Evolutionary conservation across 2,888 invertebrate species (phyloP), one percentile per base, ranked within the genome.

Genomic region (Leucoma salicis): DNA sequence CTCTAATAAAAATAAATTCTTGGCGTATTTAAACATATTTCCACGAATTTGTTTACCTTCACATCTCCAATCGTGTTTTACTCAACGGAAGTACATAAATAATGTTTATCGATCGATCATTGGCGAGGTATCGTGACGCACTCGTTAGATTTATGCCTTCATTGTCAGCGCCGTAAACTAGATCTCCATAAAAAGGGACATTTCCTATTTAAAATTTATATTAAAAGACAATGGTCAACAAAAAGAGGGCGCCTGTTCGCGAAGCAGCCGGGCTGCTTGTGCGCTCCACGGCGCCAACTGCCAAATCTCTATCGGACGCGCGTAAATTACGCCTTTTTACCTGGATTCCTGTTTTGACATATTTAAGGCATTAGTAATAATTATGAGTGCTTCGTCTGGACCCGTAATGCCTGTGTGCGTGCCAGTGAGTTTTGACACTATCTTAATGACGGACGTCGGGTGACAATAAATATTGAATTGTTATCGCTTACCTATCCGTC

Each of bases 301-400:
- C 89, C 89, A 89, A 88, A 88, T 85, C 87, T 86, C 81, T 88
- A 88, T 89, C 89, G 81, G 74, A 70, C 85, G 81, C 83, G 86
- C 88, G 88, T 89, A 89, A 88, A 89, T 89, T 87, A 88, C 86
- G 84, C 83, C 86, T 88, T 88, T 88, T 88, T 89, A 89, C 89
- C 89, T 89, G 88, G 86, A 87, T 88, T 85, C 87, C 87, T 89
- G 89, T 89, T 89, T 89, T 89, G 89, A 89, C 89, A 89, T 88
- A 89, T 88, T 88, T 87, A 89, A 89, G 86, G 88, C 83, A 89
- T 89, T 89, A 87, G 87, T 89, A 89, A 89, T 88, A 89, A 89
- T 89, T 89, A 89, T 89, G 89, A 89, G 85, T 86, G 84, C 82
- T 80, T 72, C 72, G 69, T 63, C 70, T 69, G 70, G 66, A 67